Percentiles rank a stretch among this genome's conserved stretches.
phyloP scores from a whole-genome alignment of 2,888 invertebrate genomes.

The Philopedon plagiatum region DNA sequence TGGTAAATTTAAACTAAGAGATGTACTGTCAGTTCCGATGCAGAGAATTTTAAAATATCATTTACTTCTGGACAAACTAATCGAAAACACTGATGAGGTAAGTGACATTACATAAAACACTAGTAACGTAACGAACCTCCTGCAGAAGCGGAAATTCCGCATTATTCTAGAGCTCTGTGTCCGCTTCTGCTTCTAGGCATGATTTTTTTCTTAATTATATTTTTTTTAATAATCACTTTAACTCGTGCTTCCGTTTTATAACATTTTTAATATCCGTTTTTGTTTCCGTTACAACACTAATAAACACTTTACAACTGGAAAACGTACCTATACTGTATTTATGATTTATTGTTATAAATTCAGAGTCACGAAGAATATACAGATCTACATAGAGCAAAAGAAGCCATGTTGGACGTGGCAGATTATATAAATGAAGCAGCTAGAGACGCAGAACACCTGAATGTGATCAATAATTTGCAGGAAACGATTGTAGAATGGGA shows the following conservation, averaged over 20 bases:
- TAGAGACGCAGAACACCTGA: constrained; percentile 93
- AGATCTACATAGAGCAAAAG: constrained; percentile 88
- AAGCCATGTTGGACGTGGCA: constrained; percentile 97
- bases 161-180: no score
- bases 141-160: no score
- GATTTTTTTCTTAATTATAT: no score
- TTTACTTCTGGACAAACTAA: constrained; percentile 89
- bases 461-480: constrained; percentile 92
- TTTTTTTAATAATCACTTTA: no score
- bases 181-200: no score
- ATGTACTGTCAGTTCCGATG: constrained; percentile 98
- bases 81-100: constrained; percentile 88
- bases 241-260: no score
- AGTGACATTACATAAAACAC: constrained; percentile 52
- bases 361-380: constrained; percentile 88
- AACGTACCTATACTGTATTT: no score
- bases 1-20: constrained; percentile 93
- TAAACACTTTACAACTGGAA: no score
- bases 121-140: no score
- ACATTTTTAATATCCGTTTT: no score
- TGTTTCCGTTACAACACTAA: no score
- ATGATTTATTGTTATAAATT: constrained; percentile 33
- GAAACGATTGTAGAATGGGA: constrained; percentile 86
- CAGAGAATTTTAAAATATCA: constrained; percentile 98
- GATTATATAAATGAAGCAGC: constrained; percentile 99